phyloP scores from a whole-genome alignment of 2,888 invertebrate species.

The Spisula subtruncata region DNA sequence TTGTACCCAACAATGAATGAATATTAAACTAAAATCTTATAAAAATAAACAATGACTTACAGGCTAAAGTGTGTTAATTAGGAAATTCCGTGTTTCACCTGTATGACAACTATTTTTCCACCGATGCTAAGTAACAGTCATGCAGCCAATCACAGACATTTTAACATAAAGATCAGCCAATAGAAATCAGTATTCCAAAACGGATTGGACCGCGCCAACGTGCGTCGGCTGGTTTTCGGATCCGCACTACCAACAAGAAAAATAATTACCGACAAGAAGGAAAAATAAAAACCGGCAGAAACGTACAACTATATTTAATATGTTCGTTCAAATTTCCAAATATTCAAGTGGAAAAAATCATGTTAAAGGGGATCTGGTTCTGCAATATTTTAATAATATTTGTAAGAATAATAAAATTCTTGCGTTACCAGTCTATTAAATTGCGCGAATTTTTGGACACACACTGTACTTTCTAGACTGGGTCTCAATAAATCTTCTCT shows the following conservation, averaged over 20 bases:
- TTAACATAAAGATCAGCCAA: slow-evolving; percentile 34
- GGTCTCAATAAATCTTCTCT: not conserved
- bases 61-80: not conserved
- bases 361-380: too few species aligned
- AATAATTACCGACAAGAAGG: not conserved
- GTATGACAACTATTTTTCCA: slow-evolving; percentile 57
- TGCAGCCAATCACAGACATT: slow-evolving; percentile 46
- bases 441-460: not conserved
- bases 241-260: not conserved
- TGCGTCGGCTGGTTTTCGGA: slow-evolving; percentile 43
- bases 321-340: too few species aligned
- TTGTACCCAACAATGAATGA: not conserved
- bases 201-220: slow-evolving; percentile 43
- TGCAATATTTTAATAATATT: too few species aligned
- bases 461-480: not conserved
- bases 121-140: slow-evolving; percentile 68
- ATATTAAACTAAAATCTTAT: not conserved
- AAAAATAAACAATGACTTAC: not conserved
- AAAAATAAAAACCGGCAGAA: not conserved
- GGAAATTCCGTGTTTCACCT: slow-evolving; percentile 43
- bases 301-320: too few species aligned
- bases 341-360: too few species aligned
- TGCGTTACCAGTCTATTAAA: not conserved
- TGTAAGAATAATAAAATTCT: not conserved
- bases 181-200: slow-evolving; percentile 30